Evolutionary conservation across 2,797 vertebrate genomes (phyloP), one percentile per base, ranked within the genome.

Genomic region (Anabacerthia variegaticeps): DNA sequence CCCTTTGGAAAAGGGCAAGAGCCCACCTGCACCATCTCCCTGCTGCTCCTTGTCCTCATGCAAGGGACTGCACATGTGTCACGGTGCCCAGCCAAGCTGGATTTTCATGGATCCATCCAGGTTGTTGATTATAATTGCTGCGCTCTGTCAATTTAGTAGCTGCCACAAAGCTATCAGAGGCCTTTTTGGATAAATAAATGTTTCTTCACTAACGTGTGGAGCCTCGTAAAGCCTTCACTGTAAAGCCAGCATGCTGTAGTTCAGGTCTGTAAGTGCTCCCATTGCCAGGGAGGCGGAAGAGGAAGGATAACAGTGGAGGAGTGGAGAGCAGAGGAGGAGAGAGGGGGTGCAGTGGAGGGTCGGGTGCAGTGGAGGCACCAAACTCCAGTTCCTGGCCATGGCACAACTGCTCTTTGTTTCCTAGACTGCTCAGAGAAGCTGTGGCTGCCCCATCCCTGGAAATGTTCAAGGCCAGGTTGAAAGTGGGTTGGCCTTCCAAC

Each of bases 181-280:
- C 88, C 44, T 95, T 94, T 91, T 89, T 82, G 68, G 84, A 80
- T 96, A 95, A 95, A 96, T 97, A 95, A 95, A 95, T 91, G 71
- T 80, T 90, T 90, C 73, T 92, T 80, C 55, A 49, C 62, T 94
- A 92, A 91, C 1, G 2, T 5, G 5, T 39, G 30, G 61, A 75
- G 89, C 56, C 61, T 93, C 28, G 1, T 93, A 94, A 96, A 96
- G 59, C 63, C 58, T 92, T 86, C 39, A 14, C 59, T 0, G 3
- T 74, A 77, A 92, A 91, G 65, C 14, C 81, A 63, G 52, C 10
- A 1, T 1, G 28, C 63, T 86, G 73, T 87, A 69, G 73, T 49
- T 89, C 46, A 32, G 30, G 34, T 63, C 63, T 78, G 54, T 74
- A 78, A 59, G 51, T 89, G 88, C 67, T 92, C 46, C 32, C 4